These are phyloP conservation scores for Dasypogon diadema DNA, from an alignment of 2,888 invertebrate genomes.

Conservation along the genomic window DNA sequence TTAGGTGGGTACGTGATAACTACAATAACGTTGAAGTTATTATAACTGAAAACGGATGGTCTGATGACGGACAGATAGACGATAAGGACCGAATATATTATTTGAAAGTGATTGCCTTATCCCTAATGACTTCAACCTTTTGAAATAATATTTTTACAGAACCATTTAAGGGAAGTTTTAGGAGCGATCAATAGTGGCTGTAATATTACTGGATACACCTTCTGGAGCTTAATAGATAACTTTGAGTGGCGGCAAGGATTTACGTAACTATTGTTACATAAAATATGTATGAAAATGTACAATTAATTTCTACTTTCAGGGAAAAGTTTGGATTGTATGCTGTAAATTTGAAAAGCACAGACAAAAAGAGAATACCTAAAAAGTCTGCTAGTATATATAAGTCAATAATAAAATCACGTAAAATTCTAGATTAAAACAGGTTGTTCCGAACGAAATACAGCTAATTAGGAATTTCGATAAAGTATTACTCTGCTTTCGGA, in stretches of 20 bases:
- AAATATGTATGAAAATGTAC: not conserved
- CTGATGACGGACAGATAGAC: slow-evolving; percentile 67
- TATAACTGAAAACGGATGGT: slow-evolving; percentile 74
- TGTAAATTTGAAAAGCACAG: slow-evolving; percentile 74
- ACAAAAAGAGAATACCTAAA: slow-evolving; percentile 74
- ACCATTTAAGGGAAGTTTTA: slow-evolving; percentile 61
- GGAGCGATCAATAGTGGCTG: slow-evolving; percentile 62
- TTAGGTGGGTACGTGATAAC: slow-evolving; percentile 70
- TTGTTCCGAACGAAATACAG: too few species aligned
- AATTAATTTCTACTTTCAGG: slow-evolving; percentile 67
- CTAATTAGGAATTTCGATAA: too few species aligned
- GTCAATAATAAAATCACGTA: slow-evolving; percentile 69
- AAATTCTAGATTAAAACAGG: too few species aligned
- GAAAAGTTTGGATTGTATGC: slow-evolving; percentile 77
- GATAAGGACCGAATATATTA: slow-evolving; percentile 64
- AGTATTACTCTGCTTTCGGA: too few species aligned
- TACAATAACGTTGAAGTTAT: slow-evolving; percentile 72
- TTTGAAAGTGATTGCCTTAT: too few species aligned
- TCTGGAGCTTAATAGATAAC: slow-evolving; percentile 64
- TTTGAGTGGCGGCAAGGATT: slow-evolving; percentile 64
- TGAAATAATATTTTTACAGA: slow-evolving; percentile 68
- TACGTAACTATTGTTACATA: slow-evolving; percentile 58
- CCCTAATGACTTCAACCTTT: slow-evolving; percentile 54
- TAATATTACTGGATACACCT: slow-evolving; percentile 61
- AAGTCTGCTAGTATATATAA: slow-evolving; percentile 73